Evolutionary conservation across 1,140 invertebrate genomes (phyloP).

Genomic region (Zaprionus inermis): DNA sequence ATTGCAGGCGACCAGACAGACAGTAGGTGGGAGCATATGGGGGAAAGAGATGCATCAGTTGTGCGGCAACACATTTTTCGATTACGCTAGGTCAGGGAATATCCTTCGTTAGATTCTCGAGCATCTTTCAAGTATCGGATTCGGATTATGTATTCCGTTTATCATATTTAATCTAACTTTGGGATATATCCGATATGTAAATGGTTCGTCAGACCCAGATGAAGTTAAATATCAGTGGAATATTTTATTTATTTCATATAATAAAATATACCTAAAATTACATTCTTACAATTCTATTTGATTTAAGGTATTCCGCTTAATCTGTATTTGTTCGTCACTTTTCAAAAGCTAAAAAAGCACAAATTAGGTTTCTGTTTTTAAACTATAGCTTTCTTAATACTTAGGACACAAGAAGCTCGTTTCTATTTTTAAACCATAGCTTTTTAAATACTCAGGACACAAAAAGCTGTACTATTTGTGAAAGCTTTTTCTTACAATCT

Average conservation of each 20-base stretch:
- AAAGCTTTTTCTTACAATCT: not conserved
- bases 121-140: no score
- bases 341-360: not conserved
- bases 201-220: no score
- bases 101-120: not conserved
- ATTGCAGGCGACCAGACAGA: constrained; percentile 3
- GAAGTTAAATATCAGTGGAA: no score
- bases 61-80: not conserved
- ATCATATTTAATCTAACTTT: no score
- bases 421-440: not conserved
- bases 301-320: not conserved
- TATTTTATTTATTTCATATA: no score
- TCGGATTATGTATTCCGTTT: no score
- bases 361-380: not conserved
- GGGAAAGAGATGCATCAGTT: not conserved
- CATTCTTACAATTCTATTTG: not conserved
- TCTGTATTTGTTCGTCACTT: not conserved
- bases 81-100: constrained; percentile 19
- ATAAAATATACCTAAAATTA: not conserved
- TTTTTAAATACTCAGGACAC: constrained; percentile 3
- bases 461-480: not conserved
- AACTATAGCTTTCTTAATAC: not conserved
- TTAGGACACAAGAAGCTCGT: not conserved
- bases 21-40: not conserved
- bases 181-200: no score